Evolutionary conservation across 2,797 vertebrate species (phyloP).

Genomic region (Semotilus atromaculatus): DNA sequence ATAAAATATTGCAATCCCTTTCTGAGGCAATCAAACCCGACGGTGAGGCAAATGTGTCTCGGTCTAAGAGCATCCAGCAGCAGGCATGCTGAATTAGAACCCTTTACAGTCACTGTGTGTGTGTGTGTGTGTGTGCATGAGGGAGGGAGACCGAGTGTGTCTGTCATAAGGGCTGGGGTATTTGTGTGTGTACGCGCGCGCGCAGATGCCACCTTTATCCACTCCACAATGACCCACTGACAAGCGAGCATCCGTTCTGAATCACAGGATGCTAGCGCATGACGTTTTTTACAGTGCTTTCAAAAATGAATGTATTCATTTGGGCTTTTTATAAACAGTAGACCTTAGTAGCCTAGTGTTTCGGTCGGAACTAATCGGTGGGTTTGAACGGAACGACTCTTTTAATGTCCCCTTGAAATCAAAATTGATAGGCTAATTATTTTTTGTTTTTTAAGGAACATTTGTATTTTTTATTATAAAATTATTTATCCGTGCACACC

Average conservation of each 20-base stretch:
- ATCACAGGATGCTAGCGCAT: conserved; percentile 5
- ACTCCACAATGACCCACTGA: conserved; percentile 17
- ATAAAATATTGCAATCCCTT: conserved; percentile 77
- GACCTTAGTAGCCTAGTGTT: background rate
- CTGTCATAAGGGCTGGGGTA: conserved; percentile 55
- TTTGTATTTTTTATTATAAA: background rate
- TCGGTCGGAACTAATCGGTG: background rate
- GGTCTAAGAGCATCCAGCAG: conserved; percentile 78
- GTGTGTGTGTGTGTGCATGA: conserved; percentile 52
- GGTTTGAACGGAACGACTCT: background rate
- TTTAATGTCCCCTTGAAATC: background rate
- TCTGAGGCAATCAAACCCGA: conserved; percentile 79
- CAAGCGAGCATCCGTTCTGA: conserved; percentile 13
- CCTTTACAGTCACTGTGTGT: conserved; percentile 56
- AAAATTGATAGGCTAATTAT: background rate
- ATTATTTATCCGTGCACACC: background rate
- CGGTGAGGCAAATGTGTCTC: conserved; percentile 74
- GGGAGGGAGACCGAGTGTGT: conserved; percentile 52
- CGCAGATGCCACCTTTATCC: conserved; percentile 60
- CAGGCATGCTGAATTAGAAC: conserved; percentile 75
- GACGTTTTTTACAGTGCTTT: conserved; percentile 1
- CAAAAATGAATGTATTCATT: background rate
- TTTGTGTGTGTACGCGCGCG: conserved; percentile 61
- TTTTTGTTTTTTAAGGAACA: background rate
- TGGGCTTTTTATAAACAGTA: background rate